phyloP scores from a whole-genome alignment of 1,140 invertebrate genomes.

The Popillia japonica region DNA sequence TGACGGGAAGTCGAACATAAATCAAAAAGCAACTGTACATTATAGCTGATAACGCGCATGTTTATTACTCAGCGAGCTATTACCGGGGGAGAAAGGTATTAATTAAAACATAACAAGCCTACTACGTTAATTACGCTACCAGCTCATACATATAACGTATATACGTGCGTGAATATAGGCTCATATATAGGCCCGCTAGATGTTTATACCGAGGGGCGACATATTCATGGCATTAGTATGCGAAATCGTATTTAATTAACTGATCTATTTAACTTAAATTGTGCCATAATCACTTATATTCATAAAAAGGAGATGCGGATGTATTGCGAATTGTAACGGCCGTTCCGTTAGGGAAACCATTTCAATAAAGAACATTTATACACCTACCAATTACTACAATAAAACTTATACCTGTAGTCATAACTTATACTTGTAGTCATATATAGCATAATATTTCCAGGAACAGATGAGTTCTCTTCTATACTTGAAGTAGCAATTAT shows the following conservation, averaged over 20 bases:
- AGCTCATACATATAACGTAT: neutral
- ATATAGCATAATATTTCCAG: no score
- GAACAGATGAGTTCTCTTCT: no score
- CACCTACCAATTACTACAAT: no score
- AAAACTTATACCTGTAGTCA: no score
- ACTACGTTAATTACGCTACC: constrained; percentile 25
- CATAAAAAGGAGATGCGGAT: neutral
- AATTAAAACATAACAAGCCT: constrained; percentile 34
- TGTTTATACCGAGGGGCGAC: neutral
- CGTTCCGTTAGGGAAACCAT: neutral
- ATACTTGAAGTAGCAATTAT: no score
- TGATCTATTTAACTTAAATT: constrained; percentile 29
- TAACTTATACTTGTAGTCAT: no score
- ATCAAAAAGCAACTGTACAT: constrained; percentile 33
- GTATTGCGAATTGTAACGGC: neutral
- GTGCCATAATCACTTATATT: neutral
- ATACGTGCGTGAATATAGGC: constrained; percentile 2
- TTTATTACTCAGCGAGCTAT: constrained; percentile 27
- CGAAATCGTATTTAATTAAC: constrained; percentile 30
- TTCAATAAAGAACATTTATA: neutral
- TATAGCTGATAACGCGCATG: constrained; percentile 28
- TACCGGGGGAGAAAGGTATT: constrained; percentile 23
- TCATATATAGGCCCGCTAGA: neutral
- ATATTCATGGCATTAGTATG: constrained; percentile 10
- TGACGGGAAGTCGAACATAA: constrained; percentile 29